Conservation (phyloP, 2,888 invertebrate genomes). For the Andrena dorsata region DNA sequence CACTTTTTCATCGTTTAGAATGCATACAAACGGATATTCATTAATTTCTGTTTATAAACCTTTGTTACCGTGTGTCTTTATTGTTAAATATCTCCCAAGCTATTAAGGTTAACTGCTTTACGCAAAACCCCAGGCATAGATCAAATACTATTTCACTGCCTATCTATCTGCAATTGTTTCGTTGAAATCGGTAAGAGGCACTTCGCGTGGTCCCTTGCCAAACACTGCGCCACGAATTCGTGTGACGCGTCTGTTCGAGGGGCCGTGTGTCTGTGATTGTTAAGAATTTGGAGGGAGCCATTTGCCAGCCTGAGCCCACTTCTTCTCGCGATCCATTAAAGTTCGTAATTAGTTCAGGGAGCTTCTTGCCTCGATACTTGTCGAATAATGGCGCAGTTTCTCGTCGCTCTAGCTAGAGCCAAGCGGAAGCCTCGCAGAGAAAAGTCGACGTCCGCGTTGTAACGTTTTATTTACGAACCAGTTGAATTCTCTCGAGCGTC, state of each 20-base stretch:
- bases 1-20: no score
- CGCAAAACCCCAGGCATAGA: no score
- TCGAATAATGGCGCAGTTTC: conserved; percentile 16
- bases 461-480: conserved; percentile 43
- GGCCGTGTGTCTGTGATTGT: conserved; percentile 30
- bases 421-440: conserved; percentile 3
- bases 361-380: conserved; percentile 37
- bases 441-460: conserved; percentile 9
- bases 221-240: not conserved
- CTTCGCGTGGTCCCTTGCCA: no score
- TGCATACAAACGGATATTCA: no score
- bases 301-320: conserved; percentile 11
- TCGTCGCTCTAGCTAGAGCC: conserved; percentile 25
- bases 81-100: no score
- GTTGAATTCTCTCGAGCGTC: conserved; percentile 22
- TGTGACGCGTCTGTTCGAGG: not conserved
- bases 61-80: no score
- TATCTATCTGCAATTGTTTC: no score
- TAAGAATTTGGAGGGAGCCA: conserved; percentile 39
- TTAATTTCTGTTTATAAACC: no score
- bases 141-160: no score
- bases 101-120: no score
- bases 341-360: conserved; percentile 55
- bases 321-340: conserved; percentile 50
- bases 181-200: no score